Base-by-base conservation (phyloP, 2,888 invertebrate genomes). In the Limnephilus rhombicus region DNA sequence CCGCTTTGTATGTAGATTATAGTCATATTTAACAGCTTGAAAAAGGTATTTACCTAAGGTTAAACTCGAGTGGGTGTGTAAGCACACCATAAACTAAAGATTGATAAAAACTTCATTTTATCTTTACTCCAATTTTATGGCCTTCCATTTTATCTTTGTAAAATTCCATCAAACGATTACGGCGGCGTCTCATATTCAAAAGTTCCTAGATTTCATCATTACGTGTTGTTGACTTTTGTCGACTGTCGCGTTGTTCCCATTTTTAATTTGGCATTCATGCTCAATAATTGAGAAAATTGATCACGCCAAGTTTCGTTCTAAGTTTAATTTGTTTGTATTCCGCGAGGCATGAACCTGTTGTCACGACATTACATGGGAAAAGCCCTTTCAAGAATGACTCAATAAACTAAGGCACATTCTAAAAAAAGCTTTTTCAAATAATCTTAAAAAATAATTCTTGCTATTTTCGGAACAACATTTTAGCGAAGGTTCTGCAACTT, bases 261-360 rank as follows among this genome's bases (percentile, higher is more conserved):
- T 86, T 86, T 49, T 86, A 41, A 86, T 45, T 86, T 86, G n/a
- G 86, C 45, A 45, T 86, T 86, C 45, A 41, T n/a, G 41, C 45
- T 86, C n/a, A n/a, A 45, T 86, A 86, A 86, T 45, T 86, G 45
- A 29, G 45, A 49, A 37, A n/a, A 45, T n/a, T 86, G 45, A 45
- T 85, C 86, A 86, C 86, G 86, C 86, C 45, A 86, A 49, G 86
- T 41, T 49, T 86, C 86, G 86, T 86, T 86, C 49, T 45, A n/a
- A 7, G 68, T n/a, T 68, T 68, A 68, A 68, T 68, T 68, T 68
- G 68, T 68, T 68, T 68, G 29, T 86, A 86, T 45, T 86, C n/a
- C 45, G n/a, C 86, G 29, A 86, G 29, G 41, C 86, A 45, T 49
- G 86, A n/a, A 41, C 86, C 29, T 24, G 29, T 86, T n/a, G 86